Evolutionary conservation across 2,797 vertebrate species (phyloP), one percentile per base, ranked within the genome.

Genomic region (Chaunax sp.): DNA sequence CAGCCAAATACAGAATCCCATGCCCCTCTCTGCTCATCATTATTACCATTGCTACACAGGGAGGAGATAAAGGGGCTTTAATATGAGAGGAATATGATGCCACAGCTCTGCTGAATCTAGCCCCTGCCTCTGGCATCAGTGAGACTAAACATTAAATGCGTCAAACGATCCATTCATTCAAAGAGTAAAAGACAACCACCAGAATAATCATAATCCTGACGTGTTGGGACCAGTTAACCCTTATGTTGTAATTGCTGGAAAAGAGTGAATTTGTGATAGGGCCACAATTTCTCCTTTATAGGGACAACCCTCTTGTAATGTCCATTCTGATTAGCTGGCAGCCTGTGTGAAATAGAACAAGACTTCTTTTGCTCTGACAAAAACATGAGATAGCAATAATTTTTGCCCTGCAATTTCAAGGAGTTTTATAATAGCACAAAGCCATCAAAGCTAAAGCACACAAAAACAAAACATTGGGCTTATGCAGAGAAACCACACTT

Each of bases 381-480:
- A 74, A 70, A 53, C 44, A 45, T 41, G 0, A 16, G 5, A 57
- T 33, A 4, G 8, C 19, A 23, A 38, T 55, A 46, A 62, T 75
- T 77, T 78, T 59, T 61, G 57, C 35, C 46, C 40, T 64, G 23
- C 33, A 50, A 14, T 69, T 67, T 44, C 41, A 56, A 62, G 37
- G 40, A 54, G 45, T 35, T 41, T 65, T 54, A 70, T 69, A 70
- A 78, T 55, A 72, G 69, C 47, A 56, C 37, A 18, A 49, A 54
- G 33, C 37, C 59, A 81, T 80, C 75, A 75, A 81, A 81, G 69
- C 59, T 47, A 51, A 66, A 61, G 40, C 33, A 18, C 14, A 56
- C 28, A 55, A 50, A 76, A 79, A 58, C 52, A 69, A 74, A 75
- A 64, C 58, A 51, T 37, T 75, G 30, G 38, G 54, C 50, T 51